Conservation (phyloP, 2,113 vertebrate genomes). For the Gasterosteus nipponicus region DNA sequence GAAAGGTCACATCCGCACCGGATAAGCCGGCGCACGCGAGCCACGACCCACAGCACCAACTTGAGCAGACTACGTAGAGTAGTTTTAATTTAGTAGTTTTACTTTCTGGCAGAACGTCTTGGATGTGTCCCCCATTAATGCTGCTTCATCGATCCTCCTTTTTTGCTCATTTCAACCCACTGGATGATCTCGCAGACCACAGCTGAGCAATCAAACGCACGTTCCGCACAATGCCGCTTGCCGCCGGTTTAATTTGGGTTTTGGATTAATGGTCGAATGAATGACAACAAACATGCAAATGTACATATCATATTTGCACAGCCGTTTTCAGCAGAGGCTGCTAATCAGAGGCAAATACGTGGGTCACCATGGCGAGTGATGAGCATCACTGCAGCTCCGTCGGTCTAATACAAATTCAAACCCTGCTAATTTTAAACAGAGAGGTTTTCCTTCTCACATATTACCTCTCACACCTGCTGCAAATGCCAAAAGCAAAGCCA, state of each 20-base stretch:
- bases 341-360: constrained; percentile 72
- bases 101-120: not conserved
- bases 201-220: constrained; percentile 72
- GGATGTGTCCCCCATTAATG: constrained; percentile 27
- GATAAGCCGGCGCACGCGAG: constrained; percentile 32
- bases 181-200: constrained; percentile 42
- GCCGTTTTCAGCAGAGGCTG: constrained; percentile 62
- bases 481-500: constrained; percentile 48
- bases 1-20: constrained; percentile 73
- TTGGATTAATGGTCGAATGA: constrained; percentile 73
- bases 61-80: not conserved
- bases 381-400: constrained; percentile 43
- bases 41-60: not conserved
- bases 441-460: constrained; percentile 32
- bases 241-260: constrained; percentile 66
- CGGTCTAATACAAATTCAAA: constrained; percentile 20
- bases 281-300: constrained; percentile 70
- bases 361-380: constrained; percentile 47
- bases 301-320: constrained; percentile 77
- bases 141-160: constrained; percentile 15
- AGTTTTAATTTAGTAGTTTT: too few species aligned
- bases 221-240: constrained; percentile 56
- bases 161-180: constrained; percentile 50
- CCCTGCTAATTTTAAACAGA: constrained; percentile 3
- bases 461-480: constrained; percentile 45